A percentile compares a stretch with the other conserved stretches of the same genome.
These are phyloP conservation scores for Sinocyclocheilus rhinocerous DNA, from an alignment of 2,113 vertebrate species.

Conservation along the genomic window DNA sequence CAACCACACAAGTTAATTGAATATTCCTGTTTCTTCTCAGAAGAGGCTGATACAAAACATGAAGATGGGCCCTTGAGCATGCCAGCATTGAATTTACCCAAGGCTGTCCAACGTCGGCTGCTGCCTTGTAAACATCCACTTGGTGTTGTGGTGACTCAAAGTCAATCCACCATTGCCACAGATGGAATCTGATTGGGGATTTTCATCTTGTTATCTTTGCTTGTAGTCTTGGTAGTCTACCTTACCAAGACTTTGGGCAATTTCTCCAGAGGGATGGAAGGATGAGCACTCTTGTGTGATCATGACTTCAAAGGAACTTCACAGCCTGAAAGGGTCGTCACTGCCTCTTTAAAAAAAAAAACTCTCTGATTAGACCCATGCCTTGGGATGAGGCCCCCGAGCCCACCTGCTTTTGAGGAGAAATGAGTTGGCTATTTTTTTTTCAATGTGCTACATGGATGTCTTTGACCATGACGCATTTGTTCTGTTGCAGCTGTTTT, in stretches of 20 bases:
- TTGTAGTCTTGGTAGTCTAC: neutral
- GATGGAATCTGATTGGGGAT: slow-evolving; percentile 20
- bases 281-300: slow-evolving; percentile 5
- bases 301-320: slow-evolving; percentile 49
- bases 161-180: neutral
- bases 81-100: neutral
- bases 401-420: slow-evolving; percentile 12
- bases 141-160: slow-evolving; percentile 12
- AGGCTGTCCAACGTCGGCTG: neutral
- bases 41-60: slow-evolving; percentile 17
- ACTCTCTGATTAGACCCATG: slow-evolving; percentile 28
- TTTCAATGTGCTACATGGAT: neutral
- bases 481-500: neutral
- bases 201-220: slow-evolving; percentile 17
- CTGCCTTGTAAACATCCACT: neutral
- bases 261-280: slow-evolving; percentile 1
- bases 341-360: neutral
- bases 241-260: neutral
- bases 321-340: slow-evolving; percentile 16
- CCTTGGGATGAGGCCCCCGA: slow-evolving; percentile 7
- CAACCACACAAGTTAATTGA: slow-evolving; percentile 32
- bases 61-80: neutral
- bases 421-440: neutral
- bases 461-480: neutral
- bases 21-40: slow-evolving; percentile 37